These are phyloP conservation scores for Penaeus japonicus DNA, from an alignment of 1,140 invertebrate species.

Conservation along the genomic window DNA sequence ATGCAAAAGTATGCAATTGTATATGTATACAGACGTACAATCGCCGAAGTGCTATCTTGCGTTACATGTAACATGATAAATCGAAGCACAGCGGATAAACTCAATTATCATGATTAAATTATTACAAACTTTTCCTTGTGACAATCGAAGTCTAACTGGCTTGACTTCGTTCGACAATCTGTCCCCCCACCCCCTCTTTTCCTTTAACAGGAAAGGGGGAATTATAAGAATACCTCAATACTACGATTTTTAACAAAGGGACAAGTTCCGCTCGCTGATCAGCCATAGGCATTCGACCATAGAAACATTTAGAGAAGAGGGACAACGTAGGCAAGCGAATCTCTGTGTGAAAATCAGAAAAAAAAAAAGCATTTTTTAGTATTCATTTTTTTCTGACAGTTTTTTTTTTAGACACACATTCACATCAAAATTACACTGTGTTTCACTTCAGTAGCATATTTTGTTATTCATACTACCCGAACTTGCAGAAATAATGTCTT, in stretches of 20 bases:
- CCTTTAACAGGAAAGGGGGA: constrained; percentile 32
- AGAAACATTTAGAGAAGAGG: neutral
- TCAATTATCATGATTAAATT: neutral
- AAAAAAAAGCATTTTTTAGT: no score
- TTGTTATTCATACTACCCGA: no score
- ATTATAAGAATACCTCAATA: constrained; percentile 33
- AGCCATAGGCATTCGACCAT: neutral
- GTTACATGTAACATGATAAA: no score
- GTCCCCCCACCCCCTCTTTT: neutral
- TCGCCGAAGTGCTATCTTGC: no score
- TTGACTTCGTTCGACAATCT: neutral
- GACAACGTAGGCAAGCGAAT: neutral
- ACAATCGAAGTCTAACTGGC: neutral
- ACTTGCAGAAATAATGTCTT: no score
- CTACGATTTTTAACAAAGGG: constrained; percentile 7
- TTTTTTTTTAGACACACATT: no score
- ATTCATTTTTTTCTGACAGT: no score
- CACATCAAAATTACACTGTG: no score
- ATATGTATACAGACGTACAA: neutral
- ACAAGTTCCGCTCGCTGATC: neutral
- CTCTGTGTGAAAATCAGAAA: no score
- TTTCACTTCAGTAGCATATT: no score
- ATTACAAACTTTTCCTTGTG: constrained; percentile 9
- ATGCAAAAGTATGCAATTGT: neutral
- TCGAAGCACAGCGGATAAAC: no score